Base-by-base conservation (phyloP, 2,797 vertebrate species). In the Glossophaga mutica region DNA sequence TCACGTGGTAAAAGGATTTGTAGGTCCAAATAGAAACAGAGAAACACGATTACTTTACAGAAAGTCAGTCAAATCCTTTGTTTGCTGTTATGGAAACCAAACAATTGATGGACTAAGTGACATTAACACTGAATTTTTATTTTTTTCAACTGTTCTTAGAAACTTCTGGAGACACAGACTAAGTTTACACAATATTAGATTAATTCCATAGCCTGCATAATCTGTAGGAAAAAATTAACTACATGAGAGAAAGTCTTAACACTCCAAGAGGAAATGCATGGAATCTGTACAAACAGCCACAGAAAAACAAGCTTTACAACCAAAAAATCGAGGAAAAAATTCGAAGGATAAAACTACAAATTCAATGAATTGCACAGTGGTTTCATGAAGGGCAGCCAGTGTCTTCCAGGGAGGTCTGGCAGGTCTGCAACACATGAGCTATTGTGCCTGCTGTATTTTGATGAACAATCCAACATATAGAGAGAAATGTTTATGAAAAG, bases 71-170 rank as follows among this genome's bases (percentile, higher is more conserved):
- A 92, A 95, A 52, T 8, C 4, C 19, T 86, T 93, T 87, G 87
- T 92, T 96, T 93, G 92, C 44, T 94, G 81, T 94, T 94, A 95
- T 71, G 70, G 85, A 95, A 96, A 90, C 44, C 50, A 97, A 94
- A 95, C 29, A 93, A 88, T 18, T 73, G 67, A n/a, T 57, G 21
- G 73, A 90, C 68, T 92, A 57, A 76, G 46, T 94, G 39, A 86
- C 59, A 86, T 32, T 94, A 74, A 78, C 62, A 73, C 55, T 74
- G 19, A 57, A 91, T 87, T 90, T 96, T 96, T 90, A 79, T 82
- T 94, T 91, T 91, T 57, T 96, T 90, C 83, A 74, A 50, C 26
- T 1, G 22, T 77, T 97, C 68, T 95, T 88, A 78, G 81, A 96
- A 92, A 88, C 37, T 81, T 81, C 57, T 76, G 26, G 48, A 85